A percentile compares a stretch with the other conserved stretches of the same genome.
phyloP scores from a whole-genome alignment of 2,113 vertebrate genomes.

The Motacilla alba region DNA sequence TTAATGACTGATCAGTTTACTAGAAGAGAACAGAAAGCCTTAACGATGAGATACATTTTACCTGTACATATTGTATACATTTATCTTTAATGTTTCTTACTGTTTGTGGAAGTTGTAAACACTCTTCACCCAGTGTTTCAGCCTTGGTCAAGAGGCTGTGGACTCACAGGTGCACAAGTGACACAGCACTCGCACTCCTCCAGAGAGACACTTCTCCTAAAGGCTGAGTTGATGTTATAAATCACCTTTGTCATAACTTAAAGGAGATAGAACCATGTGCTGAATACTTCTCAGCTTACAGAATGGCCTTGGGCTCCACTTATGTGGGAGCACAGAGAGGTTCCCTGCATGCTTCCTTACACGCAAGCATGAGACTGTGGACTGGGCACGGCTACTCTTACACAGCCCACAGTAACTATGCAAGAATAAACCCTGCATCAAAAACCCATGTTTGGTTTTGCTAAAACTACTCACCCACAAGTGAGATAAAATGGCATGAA shows the following conservation, averaged over 20 bases:
- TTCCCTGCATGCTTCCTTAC: background rate
- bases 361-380: background rate
- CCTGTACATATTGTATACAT: background rate
- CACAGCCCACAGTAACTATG: background rate
- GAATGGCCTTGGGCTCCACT: background rate
- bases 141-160: background rate
- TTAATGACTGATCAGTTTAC: background rate
- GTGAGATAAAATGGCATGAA: background rate
- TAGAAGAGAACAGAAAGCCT: background rate
- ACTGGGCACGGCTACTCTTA: background rate
- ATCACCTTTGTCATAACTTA: background rate
- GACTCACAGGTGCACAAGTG: background rate
- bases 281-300: background rate
- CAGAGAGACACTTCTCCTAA: background rate
- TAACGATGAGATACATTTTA: background rate
- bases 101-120: background rate
- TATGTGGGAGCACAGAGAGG: background rate
- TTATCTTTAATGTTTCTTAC: background rate
- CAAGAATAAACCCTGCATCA: background rate
- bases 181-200: rapidly evolving
- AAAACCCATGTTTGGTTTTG: background rate
- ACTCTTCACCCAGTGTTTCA: background rate
- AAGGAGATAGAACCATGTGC: background rate
- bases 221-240: background rate
- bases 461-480: background rate